Base-by-base conservation (phyloP, 2,113 vertebrate species). In the Cryptotis parvus region DNA sequence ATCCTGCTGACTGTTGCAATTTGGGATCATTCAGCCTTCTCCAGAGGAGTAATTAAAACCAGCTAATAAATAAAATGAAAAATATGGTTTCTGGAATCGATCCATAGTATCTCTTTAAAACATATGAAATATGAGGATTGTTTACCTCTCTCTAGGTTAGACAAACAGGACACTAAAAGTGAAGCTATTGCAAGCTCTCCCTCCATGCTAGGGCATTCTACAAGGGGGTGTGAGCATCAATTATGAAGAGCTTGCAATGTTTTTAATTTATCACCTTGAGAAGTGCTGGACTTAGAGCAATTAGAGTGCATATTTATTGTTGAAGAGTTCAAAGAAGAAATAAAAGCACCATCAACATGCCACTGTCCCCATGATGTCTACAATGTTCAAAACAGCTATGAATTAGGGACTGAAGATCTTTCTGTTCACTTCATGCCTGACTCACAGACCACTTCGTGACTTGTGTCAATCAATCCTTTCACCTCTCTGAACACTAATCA, bases 51-150 rank as follows among this genome's bases (percentile, higher is more conserved):
- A 97, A 97, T 97, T 96, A 97, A 96, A 96, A 77, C 5, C 4
- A 93, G 15, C 9, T 84, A 96, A 96, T 94, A 97, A 95, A 96
- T 95, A 95, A 96, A 94, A 94, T 91, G 66, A 95, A 96, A 94
- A 94, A 93, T 75, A 97, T 66, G 45, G 49, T 52, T 96, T 94
- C 85, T 85, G 43, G 89, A 96, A 92, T 75, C 39, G n/a, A 96
- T 92, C 33, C 63, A n/a, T 0, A 41, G 33, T 89, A 27, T 95
- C 68, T 93, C 76, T 83, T 43, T 26, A 73, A 97, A 96, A 92
- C 63, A 45, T 11, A 43, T 90, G 82, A 96, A 95, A 94, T 95
- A 97, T n/a, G 31, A 81, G 11, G 78, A 37, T 26, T 94, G 52
- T 86, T 95, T 96, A 94, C 65, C 4, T 12, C 69, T 63, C 9